Evolutionary conservation across 2,797 vertebrate species (phyloP).

Genomic region (Glyptemys insculpta): DNA sequence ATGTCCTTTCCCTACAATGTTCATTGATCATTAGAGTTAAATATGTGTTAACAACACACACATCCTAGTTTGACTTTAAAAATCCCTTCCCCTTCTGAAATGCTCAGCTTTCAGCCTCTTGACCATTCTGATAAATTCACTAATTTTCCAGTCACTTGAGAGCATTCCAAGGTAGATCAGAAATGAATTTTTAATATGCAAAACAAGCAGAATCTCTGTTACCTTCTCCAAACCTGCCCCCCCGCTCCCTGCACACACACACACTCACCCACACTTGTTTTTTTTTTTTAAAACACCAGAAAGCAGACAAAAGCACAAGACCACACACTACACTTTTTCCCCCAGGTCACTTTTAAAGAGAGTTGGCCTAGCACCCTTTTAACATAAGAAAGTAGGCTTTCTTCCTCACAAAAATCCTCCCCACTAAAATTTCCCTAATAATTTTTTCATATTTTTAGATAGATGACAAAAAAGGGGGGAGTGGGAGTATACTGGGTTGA

Average conservation of each 20-base stretch:
- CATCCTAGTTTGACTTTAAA: neutral
- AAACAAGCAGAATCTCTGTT: neutral
- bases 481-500: neutral
- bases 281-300: neutral
- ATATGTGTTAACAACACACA: neutral
- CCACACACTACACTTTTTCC: rapidly evolving
- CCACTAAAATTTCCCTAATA: neutral
- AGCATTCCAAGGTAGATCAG: neutral
- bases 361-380: neutral
- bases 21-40: neutral
- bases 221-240: neutral
- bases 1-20: neutral
- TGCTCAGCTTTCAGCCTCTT: neutral
- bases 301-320: neutral
- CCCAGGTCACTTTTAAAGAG: neutral
- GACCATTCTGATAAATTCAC: neutral
- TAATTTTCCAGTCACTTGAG: neutral
- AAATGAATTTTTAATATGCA: neutral
- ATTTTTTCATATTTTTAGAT: neutral
- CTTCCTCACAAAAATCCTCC: neutral
- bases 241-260: rapidly evolving
- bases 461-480: neutral
- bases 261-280: neutral
- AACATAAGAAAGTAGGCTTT: neutral
- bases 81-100: neutral